These are phyloP conservation scores for Ceriagrion tenellum DNA, from an alignment of 2,888 invertebrate genomes.

Conservation along the genomic window DNA sequence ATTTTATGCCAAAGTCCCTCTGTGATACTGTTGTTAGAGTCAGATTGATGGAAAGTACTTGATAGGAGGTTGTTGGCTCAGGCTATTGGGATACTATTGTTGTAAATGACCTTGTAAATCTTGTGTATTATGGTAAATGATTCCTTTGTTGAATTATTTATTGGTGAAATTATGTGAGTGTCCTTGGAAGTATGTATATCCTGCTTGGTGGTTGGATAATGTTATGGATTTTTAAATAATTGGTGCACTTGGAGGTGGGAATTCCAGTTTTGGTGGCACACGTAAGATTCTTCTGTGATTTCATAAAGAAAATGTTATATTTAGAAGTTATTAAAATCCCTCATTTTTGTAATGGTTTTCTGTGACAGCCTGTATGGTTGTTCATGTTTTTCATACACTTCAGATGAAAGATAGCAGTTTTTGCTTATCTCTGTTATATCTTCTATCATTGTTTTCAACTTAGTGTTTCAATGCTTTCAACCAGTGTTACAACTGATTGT, in stretches of 20 bases:
- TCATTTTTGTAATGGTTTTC: background rate
- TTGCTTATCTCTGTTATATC: background rate
- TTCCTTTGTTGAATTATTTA: background rate
- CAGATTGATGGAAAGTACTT: background rate
- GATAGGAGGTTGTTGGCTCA: background rate
- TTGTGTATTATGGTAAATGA: background rate
- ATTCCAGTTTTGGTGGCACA: background rate
- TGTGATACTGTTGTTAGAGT: constrained; percentile 31
- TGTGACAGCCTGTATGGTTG: background rate
- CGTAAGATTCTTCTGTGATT: background rate
- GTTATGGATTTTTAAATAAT: background rate
- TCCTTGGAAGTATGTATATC: background rate
- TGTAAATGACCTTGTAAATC: background rate
- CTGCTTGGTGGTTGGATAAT: background rate
- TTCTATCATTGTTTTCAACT: background rate
- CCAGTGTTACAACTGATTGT: background rate
- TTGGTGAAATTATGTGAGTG: background rate
- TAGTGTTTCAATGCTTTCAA: background rate
- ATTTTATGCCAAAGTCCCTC: constrained; percentile 40
- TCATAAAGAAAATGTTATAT: background rate
- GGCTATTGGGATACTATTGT: background rate
- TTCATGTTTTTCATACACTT: background rate
- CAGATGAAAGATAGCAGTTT: background rate
- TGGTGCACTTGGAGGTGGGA: background rate
- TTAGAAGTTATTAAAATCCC: background rate